These are phyloP conservation scores for Rafetus swinhoei DNA, from an alignment of 2,113 vertebrate genomes.

Conservation along the genomic window DNA sequence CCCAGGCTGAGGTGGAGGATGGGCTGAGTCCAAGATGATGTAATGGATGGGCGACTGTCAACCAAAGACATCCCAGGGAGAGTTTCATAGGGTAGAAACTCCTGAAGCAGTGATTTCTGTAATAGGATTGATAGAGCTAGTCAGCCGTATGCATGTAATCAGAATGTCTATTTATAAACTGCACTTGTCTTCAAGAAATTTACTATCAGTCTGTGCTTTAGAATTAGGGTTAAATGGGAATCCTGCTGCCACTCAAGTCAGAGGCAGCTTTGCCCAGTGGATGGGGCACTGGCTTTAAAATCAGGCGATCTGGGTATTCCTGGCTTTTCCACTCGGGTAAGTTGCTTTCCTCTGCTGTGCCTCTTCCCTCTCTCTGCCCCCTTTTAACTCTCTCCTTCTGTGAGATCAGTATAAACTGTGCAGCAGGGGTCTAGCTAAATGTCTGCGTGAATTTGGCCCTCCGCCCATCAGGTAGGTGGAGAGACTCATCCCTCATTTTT, in stretches of 20 bases:
- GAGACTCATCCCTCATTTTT: not conserved
- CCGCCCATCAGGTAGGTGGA: accelerated
- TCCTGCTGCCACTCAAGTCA: accelerated
- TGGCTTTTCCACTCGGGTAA: accelerated
- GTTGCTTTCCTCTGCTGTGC: not conserved
- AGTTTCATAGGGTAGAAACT: not conserved
- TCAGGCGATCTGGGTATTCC: accelerated
- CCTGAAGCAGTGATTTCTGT: not conserved
- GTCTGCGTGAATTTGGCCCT: not conserved
- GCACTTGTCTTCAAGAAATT: accelerated
- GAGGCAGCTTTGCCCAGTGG: not conserved
- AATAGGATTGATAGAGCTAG: not conserved
- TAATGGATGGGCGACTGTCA: not conserved
- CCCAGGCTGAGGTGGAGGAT: not conserved
- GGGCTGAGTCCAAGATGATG: not conserved
- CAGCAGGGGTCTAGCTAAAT: not conserved
- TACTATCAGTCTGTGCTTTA: not conserved
- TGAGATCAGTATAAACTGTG: not conserved
- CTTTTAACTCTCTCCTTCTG: not conserved
- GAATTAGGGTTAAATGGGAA: not conserved
- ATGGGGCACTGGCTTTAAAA: not conserved
- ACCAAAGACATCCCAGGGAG: not conserved
- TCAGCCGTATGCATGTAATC: accelerated
- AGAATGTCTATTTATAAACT: not conserved
- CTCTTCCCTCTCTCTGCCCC: not conserved